Conservation (phyloP, 2,797 vertebrate species). For the Bufotes viridis region DNA sequence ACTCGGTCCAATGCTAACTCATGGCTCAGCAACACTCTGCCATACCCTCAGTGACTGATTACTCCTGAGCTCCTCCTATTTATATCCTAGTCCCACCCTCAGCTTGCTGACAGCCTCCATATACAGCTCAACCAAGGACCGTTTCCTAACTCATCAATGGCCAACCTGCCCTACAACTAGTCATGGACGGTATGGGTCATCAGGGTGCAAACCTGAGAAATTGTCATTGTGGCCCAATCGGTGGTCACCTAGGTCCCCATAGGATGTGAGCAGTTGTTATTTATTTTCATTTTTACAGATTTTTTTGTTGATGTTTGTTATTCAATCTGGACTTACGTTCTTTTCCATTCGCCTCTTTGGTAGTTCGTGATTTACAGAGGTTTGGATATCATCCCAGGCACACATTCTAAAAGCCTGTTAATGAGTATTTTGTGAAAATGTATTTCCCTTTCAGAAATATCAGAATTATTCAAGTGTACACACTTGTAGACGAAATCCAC, state of each 20-base stretch:
- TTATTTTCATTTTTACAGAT: neutral
- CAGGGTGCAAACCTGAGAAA: too few relatives aligned
- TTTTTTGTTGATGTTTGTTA: neutral
- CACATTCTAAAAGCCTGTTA: conserved; percentile 4
- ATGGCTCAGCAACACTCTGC: too few relatives aligned
- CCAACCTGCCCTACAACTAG: too few relatives aligned
- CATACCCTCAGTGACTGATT: too few relatives aligned
- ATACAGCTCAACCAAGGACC: too few relatives aligned
- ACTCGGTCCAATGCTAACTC: too few relatives aligned
- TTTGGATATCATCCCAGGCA: conserved; percentile 31
- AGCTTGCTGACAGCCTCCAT: too few relatives aligned
- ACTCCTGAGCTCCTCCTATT: too few relatives aligned
- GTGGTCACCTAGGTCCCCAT: neutral
- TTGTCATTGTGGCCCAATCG: neutral
- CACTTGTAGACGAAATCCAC: conserved; percentile 38
- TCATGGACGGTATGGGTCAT: too few relatives aligned
- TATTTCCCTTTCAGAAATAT: conserved; percentile 35
- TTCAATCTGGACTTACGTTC: neutral
- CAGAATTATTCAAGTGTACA: conserved; percentile 19
- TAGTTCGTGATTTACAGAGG: conserved; percentile 33
- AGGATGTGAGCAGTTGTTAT: neutral
- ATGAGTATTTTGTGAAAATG: conserved; percentile 23
- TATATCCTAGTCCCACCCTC: too few relatives aligned
- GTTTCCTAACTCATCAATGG: too few relatives aligned
- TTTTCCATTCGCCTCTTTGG: neutral